A percentile compares a stretch with the other conserved stretches of the same genome.
Evolutionary conservation across 2,797 vertebrate species (phyloP).

Genomic region (Cynopterus sphinx): DNA sequence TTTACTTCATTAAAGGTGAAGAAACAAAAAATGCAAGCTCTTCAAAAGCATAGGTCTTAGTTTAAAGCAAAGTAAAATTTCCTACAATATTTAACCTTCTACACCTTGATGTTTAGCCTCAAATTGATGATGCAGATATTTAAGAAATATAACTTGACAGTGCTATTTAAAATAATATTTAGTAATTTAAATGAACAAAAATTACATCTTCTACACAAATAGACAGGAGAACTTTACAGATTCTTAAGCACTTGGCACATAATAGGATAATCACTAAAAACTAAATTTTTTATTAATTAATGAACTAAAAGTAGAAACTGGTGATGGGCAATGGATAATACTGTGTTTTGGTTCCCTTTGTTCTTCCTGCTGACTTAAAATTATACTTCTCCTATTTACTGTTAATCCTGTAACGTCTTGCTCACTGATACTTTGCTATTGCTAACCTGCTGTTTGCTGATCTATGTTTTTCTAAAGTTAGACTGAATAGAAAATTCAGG

Average conservation of each 20-base stretch:
- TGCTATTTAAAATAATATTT: constrained; percentile 30
- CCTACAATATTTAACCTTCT: background rate
- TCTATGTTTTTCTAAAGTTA: constrained; percentile 75
- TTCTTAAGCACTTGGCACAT: background rate
- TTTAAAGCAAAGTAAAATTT: constrained; percentile 10
- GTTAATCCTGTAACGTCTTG: constrained; percentile 72
- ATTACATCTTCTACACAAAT: background rate
- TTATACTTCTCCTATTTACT: constrained; percentile 76
- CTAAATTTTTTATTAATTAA: constrained; percentile 58
- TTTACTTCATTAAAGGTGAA: constrained; percentile 11
- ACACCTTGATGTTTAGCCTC: background rate
- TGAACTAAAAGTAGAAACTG: constrained; percentile 63
- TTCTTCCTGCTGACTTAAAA: constrained; percentile 71
- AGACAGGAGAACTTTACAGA: background rate
- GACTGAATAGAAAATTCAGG: constrained; percentile 84
- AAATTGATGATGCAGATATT: constrained; percentile 26
- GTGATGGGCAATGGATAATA: constrained; percentile 51
- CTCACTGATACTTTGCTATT: constrained; percentile 75
- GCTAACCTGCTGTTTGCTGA: constrained; percentile 77
- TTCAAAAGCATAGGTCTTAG: background rate
- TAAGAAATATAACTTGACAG: constrained; percentile 21
- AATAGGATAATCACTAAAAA: constrained; percentile 55
- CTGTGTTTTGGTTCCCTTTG: constrained; percentile 41
- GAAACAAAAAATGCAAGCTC: background rate
- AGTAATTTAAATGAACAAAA: background rate